Conservation (phyloP, 2,888 invertebrate species). For the Alloscopus bannaensis region DNA sequence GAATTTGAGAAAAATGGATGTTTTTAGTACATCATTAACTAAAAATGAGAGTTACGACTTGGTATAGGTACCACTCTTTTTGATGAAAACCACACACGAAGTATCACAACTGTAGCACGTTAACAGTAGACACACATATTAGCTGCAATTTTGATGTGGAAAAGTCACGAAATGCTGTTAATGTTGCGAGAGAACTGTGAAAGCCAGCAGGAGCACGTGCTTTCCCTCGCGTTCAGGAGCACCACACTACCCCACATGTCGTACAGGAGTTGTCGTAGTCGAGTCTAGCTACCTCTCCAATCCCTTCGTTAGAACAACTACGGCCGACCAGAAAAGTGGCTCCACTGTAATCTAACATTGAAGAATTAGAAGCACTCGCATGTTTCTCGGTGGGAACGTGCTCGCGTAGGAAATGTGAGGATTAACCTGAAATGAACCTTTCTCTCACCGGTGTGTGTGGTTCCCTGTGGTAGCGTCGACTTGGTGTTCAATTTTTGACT, state of each 20-base stretch:
- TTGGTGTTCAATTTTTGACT: neutral
- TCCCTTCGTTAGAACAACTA: neutral
- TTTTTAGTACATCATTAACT: too few relatives aligned
- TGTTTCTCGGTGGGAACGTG: conserved; percentile 30
- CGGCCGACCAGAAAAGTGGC: neutral
- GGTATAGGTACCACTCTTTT: neutral
- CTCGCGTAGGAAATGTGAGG: conserved; percentile 23
- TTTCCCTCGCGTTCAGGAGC: conserved; percentile 37
- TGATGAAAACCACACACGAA: conserved; percentile 17
- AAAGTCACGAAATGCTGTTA: conserved; percentile 44
- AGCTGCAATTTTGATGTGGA: conserved; percentile 48
- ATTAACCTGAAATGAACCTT: conserved; percentile 46
- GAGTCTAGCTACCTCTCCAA: neutral
- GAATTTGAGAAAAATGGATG: too few relatives aligned
- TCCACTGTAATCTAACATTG: neutral
- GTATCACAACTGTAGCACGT: neutral
- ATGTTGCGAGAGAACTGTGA: conserved; percentile 32
- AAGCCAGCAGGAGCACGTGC: conserved; percentile 53
- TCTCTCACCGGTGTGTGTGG: conserved; percentile 16
- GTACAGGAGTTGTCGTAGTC: neutral
- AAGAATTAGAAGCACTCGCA: conserved; percentile 14
- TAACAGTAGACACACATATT: conserved; percentile 13
- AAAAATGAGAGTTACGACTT: too few relatives aligned
- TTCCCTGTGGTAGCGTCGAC: neutral
- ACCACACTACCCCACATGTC: conserved; percentile 1